Evolutionary conservation across 53 echinoderm and acorn worm species (phyloP), one percentile per base, ranked within the genome.

Genomic region (Luidia sarsii): DNA sequence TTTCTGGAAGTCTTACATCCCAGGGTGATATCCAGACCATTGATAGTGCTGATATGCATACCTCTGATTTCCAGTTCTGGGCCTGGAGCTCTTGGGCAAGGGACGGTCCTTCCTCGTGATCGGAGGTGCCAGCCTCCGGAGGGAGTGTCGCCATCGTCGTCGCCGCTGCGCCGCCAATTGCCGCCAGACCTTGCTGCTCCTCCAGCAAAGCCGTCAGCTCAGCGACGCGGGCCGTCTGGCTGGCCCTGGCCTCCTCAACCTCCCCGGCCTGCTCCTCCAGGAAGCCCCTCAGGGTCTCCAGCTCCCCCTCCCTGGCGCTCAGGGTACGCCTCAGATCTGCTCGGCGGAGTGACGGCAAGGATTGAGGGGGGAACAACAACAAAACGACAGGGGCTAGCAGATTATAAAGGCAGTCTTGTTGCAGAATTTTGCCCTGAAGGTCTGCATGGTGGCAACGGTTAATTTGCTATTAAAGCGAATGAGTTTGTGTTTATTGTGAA

Each of bases 121-220:
- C 61, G 7, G 27, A 18, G 19, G 46, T 16, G 8, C 46, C 57
- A 2, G 37, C 6, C 8, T 34, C 19, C 5, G 65, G 65, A n/a
- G n/a, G n/a, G n/a, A n/a, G n/a, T n/a, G n/a, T n/a, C n/a, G n/a
- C n/a, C n/a, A n/a, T n/a, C n/a, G n/a, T n/a, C n/a, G n/a, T n/a
- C n/a, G n/a, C n/a, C 27, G 23, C 57, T 21, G 61, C 77, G 2
- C 27, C 45, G 21, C 35, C 16, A 46, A 77, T 8, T 4, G 61
- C 81, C n/a, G 50, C 8, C 81, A 65, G 67, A 39, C 67, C 81
- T 36, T 65, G 66, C 37, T 51, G 65, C n/a, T 80, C 81, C 34
- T 80, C 75, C 16, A 75, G 14, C 14, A 80, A 54, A 10, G 18
- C 28, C 7, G 65, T 51, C 50, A 80, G 65, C 54, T 67, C 81